phyloP scores from a whole-genome alignment of 2,113 vertebrate species.

The Paramormyrops kingsleyae region DNA sequence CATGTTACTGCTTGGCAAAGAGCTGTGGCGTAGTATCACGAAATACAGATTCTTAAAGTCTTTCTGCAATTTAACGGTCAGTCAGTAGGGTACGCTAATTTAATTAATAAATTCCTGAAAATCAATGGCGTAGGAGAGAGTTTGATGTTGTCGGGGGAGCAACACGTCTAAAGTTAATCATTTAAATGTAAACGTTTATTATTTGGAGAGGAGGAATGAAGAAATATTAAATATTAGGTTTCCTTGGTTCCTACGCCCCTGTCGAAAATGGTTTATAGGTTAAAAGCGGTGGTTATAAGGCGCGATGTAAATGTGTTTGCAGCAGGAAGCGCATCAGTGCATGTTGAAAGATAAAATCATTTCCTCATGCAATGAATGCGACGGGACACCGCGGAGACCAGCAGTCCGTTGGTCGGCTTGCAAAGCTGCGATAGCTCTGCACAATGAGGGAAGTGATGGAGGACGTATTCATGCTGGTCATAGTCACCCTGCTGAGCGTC shows the following conservation, averaged over 20 bases:
- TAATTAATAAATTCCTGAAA: background rate
- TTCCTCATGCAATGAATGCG: slow-evolving; percentile 2
- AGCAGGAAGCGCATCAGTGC: slow-evolving; percentile 4
- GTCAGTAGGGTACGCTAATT: background rate
- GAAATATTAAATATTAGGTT: background rate
- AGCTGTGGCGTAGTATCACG: background rate
- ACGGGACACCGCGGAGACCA: background rate
- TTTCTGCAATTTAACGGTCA: background rate
- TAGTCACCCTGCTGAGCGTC: slow-evolving; percentile 79
- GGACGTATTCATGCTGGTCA: slow-evolving; percentile 70
- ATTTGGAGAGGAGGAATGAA: background rate
- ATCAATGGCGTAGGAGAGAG: background rate
- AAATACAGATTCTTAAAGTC: background rate
- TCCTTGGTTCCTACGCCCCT: background rate
- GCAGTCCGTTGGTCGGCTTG: background rate
- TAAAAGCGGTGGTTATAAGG: background rate
- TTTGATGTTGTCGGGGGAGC: background rate
- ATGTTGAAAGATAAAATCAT: slow-evolving; percentile 1
- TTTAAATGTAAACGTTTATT: background rate
- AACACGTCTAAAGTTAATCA: background rate
- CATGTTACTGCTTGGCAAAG: background rate
- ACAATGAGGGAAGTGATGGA: slow-evolving; percentile 73
- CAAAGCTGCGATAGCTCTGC: background rate
- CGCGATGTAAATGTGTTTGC: background rate
- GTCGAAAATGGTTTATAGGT: background rate